A percentile compares a stretch with the other conserved stretches of the same genome.
These are phyloP conservation scores for Kuschelorhynchus macadamiae DNA, from an alignment of 2,888 invertebrate genomes.

Conservation along the genomic window DNA sequence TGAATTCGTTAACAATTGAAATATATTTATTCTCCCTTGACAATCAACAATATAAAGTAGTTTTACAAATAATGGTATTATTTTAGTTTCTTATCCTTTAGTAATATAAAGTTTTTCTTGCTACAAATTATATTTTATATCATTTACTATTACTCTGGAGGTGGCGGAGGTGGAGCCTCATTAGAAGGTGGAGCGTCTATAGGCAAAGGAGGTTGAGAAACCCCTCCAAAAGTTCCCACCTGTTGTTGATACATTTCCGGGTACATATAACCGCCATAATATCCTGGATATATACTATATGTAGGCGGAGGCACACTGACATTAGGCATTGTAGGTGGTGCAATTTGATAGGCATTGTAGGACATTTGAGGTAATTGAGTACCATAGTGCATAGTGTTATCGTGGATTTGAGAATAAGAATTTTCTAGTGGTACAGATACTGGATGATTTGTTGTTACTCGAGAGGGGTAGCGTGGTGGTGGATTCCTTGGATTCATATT, in stretches of 20 bases:
- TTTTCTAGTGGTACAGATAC: conserved; percentile 20
- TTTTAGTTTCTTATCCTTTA: too few species aligned
- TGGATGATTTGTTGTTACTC: conserved; percentile 7
- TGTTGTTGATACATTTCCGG: conserved; percentile 59
- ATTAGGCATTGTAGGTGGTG: conserved; percentile 55
- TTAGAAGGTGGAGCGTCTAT: conserved; percentile 72
- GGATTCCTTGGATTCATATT: conserved; percentile 4
- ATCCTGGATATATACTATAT: conserved; percentile 53
- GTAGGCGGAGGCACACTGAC: conserved; percentile 60
- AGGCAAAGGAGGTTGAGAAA: conserved; percentile 70
- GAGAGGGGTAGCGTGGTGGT: conserved; percentile 16
- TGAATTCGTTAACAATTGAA: too few species aligned
- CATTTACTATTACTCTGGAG: conserved; percentile 66
- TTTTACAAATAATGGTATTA: too few species aligned
- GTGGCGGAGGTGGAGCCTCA: conserved; percentile 75
- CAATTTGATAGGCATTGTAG: conserved; percentile 58
- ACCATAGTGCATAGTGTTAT: conserved; percentile 30
- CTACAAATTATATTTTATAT: too few species aligned
- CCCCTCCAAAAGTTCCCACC: conserved; percentile 10
- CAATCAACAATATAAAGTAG: too few species aligned
- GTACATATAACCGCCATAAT: conserved; percentile 62
- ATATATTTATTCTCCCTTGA: too few species aligned
- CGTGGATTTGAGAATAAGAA: conserved; percentile 2
- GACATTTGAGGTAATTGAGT: conserved; percentile 50
- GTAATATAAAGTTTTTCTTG: too few species aligned